Conservation (phyloP, 2,888 invertebrate species). For the Digitonthophagus gazella region DNA sequence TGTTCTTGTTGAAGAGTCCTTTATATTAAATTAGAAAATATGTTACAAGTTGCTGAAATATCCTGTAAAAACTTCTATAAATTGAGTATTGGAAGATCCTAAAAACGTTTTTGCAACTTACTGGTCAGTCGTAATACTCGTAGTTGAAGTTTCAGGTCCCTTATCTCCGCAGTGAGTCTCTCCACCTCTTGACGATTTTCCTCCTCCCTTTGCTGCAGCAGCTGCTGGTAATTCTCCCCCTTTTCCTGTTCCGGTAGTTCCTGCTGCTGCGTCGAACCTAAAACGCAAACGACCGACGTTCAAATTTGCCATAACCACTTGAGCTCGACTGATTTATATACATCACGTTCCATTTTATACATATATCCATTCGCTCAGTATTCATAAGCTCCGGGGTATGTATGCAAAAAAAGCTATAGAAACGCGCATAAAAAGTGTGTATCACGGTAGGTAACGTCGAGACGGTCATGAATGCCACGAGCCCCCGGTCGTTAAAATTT, state of each 20-base stretch:
- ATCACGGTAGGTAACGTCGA: no score
- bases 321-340: background rate
- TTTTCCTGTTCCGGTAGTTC: slow-evolving; percentile 42
- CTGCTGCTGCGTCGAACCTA: slow-evolving; percentile 42
- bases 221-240: slow-evolving; percentile 50
- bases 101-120: slow-evolving; percentile 38
- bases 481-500: background rate
- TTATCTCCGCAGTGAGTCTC: slow-evolving; percentile 62
- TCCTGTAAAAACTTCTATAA: no score
- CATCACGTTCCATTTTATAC: background rate
- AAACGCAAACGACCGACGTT: slow-evolving; percentile 27
- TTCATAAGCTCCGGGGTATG: no score
- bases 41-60: no score
- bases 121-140: slow-evolving; percentile 58
- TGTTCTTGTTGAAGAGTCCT: no score
- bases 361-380: background rate
- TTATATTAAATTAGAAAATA: no score
- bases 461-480: no score
- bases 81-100: no score
- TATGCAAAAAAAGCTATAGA: no score
- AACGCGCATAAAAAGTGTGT: no score
- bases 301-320: background rate
- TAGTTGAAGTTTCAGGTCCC: slow-evolving; percentile 60
- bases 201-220: slow-evolving; percentile 61
- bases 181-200: slow-evolving; percentile 61